phyloP scores from a whole-genome alignment of 1,140 invertebrate species.

The Ostrea edulis region DNA sequence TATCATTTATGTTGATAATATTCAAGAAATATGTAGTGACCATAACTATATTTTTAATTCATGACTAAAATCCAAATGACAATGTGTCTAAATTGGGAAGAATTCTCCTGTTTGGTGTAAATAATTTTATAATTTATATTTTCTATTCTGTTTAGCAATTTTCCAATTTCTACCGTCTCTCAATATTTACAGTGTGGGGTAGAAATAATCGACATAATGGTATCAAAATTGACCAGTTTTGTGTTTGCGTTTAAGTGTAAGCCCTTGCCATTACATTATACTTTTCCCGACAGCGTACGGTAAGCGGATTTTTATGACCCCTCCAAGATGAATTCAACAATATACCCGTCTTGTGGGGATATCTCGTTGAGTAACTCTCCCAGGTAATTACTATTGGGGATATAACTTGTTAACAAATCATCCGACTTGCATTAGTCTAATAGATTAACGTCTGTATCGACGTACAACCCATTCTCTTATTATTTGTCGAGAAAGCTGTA shows the following conservation, averaged over 20 bases:
- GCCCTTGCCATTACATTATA: constrained; percentile 31
- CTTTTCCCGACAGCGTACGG: too few species aligned
- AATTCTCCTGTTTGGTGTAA: constrained; percentile 50
- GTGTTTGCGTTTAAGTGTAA: constrained; percentile 42
- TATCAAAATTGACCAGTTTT: constrained; percentile 45
- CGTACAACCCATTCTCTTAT: too few species aligned
- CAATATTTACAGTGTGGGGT: constrained; percentile 39
- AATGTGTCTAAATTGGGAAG: constrained; percentile 42
- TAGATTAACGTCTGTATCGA: constrained; percentile 44
- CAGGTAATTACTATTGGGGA: constrained; percentile 45
- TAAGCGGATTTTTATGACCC: too few species aligned
- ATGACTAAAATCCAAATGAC: constrained; percentile 48
- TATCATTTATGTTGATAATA: background rate
- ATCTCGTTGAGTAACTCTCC: constrained; percentile 48
- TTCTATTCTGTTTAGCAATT: constrained; percentile 41
- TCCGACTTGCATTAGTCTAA: constrained; percentile 24
- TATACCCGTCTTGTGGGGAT: constrained; percentile 14
- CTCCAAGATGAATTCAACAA: too few species aligned
- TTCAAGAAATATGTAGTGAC: constrained; percentile 17
- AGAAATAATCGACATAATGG: constrained; percentile 43
- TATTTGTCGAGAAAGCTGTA: constrained; percentile 74
- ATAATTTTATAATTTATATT: constrained; percentile 49
- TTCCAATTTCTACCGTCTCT: constrained; percentile 40
- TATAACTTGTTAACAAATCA: constrained; percentile 12
- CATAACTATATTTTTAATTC: background rate